phyloP scores from a whole-genome alignment of 2,888 invertebrate species.

The Drosophila formosana region DNA sequence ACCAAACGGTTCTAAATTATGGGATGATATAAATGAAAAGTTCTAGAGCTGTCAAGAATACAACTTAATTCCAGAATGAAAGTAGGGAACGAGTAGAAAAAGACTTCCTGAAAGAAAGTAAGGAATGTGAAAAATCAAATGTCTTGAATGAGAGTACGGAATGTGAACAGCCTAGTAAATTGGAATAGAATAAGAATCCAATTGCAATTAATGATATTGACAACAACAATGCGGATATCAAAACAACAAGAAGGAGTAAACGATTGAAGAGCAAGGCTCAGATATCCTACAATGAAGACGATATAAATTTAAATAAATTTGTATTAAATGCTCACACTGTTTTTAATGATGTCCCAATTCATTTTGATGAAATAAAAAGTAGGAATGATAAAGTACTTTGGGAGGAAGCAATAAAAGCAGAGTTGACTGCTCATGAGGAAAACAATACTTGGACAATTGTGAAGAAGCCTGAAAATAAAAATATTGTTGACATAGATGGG shows the following conservation, averaged over 20 bases:
- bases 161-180: neutral
- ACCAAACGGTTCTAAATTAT: too few species aligned
- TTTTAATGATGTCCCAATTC: neutral
- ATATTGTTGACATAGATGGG: conserved; percentile 51
- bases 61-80: too few species aligned
- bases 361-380: neutral
- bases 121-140: too few species aligned
- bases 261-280: neutral
- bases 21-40: too few species aligned
- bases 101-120: conserved; percentile 12
- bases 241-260: neutral
- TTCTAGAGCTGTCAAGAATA: too few species aligned
- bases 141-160: conserved; percentile 2
- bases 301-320: neutral
- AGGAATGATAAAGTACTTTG: neutral
- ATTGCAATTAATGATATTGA: too few species aligned
- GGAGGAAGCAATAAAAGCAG: conserved; percentile 1
- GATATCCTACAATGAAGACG: neutral
- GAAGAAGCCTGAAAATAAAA: conserved; percentile 16
- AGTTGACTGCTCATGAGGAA: neutral
- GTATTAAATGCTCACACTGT: neutral
- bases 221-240: neutral
- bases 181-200: too few species aligned
- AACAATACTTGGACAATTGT: conserved; percentile 19
- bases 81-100: too few species aligned